Percentiles rank a stretch among this genome's conserved stretches.
Evolutionary conservation across 2,888 invertebrate genomes (phyloP).

Genomic region (Pachydiplax longipennis): DNA sequence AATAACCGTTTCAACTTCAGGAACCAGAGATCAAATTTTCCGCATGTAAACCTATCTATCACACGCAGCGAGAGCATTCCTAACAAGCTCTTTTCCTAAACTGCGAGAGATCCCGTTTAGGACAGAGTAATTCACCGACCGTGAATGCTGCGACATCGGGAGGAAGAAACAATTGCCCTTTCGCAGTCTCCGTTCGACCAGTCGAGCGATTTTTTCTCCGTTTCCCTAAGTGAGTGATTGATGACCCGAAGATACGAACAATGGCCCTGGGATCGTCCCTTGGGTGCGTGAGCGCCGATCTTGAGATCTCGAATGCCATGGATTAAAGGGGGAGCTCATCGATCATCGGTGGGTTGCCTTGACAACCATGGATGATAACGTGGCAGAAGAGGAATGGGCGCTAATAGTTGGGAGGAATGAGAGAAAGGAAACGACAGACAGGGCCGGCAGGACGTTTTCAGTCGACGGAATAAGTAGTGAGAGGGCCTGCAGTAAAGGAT

Average conservation of each 20-base stretch:
- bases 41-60: no score
- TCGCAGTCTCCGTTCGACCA: neutral
- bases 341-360: conserved; percentile 22
- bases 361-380: conserved; percentile 42
- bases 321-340: neutral
- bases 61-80: no score
- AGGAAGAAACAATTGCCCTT: neutral
- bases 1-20: no score
- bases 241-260: conserved; percentile 35
- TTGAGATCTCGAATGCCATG: conserved; percentile 26
- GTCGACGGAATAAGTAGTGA: neutral
- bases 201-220: neutral
- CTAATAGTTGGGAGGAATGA: conserved; percentile 39
- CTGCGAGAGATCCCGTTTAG: no score
- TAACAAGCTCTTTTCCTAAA: neutral
- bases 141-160: neutral
- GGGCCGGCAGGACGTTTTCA: neutral
- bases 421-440: no score
- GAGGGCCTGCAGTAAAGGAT: no score
- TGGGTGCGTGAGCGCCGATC: neutral
- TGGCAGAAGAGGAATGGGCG: conserved; percentile 40
- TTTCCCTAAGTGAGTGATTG: conserved; percentile 3
- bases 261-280: neutral
- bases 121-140: neutral
- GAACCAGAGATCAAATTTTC: no score